These are phyloP conservation scores for Diarsia dahlii DNA, from an alignment of 2,888 invertebrate species.

Conservation along the genomic window DNA sequence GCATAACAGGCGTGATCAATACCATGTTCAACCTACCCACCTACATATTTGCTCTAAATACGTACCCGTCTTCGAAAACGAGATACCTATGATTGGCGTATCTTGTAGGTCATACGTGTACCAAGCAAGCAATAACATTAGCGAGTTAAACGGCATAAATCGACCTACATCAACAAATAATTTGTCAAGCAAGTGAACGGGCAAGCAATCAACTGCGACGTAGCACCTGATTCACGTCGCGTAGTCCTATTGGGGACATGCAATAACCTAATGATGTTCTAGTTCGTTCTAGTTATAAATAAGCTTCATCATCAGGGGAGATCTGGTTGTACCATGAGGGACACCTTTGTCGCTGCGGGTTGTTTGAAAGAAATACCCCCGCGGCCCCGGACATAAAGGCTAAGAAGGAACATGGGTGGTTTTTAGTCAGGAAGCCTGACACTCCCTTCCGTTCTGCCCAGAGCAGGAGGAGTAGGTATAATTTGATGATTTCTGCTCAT, in stretches of 20 bases:
- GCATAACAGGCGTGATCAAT: no score
- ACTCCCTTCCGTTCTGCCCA: no score
- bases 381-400: no score
- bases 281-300: background rate
- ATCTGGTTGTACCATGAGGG: background rate
- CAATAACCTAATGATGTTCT: slow-evolving; percentile 2
- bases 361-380: no score
- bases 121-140: background rate
- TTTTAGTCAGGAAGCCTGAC: no score
- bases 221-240: slow-evolving; percentile 40
- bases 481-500: no score
- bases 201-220: slow-evolving; percentile 24
- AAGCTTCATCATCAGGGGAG: background rate
- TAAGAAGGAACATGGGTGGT: no score
- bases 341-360: background rate
- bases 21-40: background rate
- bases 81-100: background rate
- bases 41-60: background rate
- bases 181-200: slow-evolving; percentile 35
- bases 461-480: no score
- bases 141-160: slow-evolving; percentile 14
- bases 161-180: slow-evolving; percentile 27
- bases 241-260: slow-evolving; percentile 31
- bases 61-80: background rate
- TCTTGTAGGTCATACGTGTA: slow-evolving; percentile 32